Evolutionary conservation across 1,140 invertebrate species (phyloP), one percentile per base, ranked within the genome.

Genomic region (Drosophila biarmipes): DNA sequence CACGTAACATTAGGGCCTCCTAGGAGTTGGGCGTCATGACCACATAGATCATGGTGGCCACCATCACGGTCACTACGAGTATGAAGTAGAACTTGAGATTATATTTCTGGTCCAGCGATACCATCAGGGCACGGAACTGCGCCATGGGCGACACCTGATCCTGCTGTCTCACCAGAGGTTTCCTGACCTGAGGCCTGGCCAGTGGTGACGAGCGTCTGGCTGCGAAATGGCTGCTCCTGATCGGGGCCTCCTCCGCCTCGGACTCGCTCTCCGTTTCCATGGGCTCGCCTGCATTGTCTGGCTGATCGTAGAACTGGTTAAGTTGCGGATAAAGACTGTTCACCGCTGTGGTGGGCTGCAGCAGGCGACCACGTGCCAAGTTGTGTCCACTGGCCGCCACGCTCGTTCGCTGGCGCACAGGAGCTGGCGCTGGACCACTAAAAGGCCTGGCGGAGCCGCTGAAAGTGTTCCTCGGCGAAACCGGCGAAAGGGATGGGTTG

Each of bases 41-140:
- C 19, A 91, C 90, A 40, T 91, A 91, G 4, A 91, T 48, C 11
- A 89, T 54, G 2, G 86, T 77, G 2, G 57, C 71, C 24, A 78
- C 0, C 51, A 80, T 72, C 11, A 82, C 77, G 2, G 49, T n/a
- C 24, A 82, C 15, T 15, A 71, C 56, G 5, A 91, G 35, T 17
- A 62, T 46, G 6, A 91, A 67, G 19, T 85, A 80, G 34, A 80
- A 72, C 43, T 80, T 91, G 11, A 91, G 38, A 51, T 91, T 72
- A 56, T 90, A 91, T 64, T 74, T 73, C 10, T 59, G 76, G 27
- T 91, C 64, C 42, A 91, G 19, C 2, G 79, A 67, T 17, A 43
- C 40, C 0, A 73, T 2, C 10, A 90, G 48, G 15, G 55, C 52
- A 6, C 54, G 49, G 42, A 86, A 81, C 14, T 85, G 80, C 11